Base-by-base conservation (phyloP, 2,888 invertebrate genomes). In the Cephalotes varians region DNA sequence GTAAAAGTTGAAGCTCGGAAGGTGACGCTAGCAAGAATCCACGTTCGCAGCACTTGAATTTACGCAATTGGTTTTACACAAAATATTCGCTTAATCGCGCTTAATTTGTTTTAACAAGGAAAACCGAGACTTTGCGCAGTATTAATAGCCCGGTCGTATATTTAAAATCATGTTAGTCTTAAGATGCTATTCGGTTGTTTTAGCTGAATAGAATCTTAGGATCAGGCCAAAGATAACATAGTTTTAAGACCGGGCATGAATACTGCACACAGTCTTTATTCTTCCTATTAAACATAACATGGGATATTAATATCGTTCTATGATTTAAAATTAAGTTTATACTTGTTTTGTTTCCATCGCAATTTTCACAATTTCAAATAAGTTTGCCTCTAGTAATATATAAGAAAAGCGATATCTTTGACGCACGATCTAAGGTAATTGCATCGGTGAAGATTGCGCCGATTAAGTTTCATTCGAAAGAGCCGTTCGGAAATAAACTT, bases 391-490 rank as follows among this genome's bases (percentile, higher is more conserved):
- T 21, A 37, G 49, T 18, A 34, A 74, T 64, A 64, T 5, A 1
- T 76, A 49, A 25, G 31, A 49, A 49, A 62, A 62, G 25, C 51
- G 62, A 40, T 72, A 72, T 9, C 31, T 73, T 73, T 73, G 71
- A 56, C 25, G 58, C 58, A 47, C 9, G 47, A 54, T 34, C 18
- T 44, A 18, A 56, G 54, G 34, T 69, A 58, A 79, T 67, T 69
- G 44, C 69, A 31, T 47, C 56, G 44, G 9, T 31, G 25, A 69
- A 58, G 77, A 79, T 77, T 77, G 34, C 44, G 25, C 25, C 34
- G 69, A 69, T 79, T 69, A 56, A 69, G 34, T 79, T 79, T 44
- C 77, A 69, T 18, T 79, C 44, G 69, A 47, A 31, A 77, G 67
- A 56, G n/a, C 28, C 15, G 69, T 56, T 79, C 31, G 28, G 28